phyloP scores from a whole-genome alignment of 2,113 vertebrate species.

The Rhegmatorhina hoffmannsi region DNA sequence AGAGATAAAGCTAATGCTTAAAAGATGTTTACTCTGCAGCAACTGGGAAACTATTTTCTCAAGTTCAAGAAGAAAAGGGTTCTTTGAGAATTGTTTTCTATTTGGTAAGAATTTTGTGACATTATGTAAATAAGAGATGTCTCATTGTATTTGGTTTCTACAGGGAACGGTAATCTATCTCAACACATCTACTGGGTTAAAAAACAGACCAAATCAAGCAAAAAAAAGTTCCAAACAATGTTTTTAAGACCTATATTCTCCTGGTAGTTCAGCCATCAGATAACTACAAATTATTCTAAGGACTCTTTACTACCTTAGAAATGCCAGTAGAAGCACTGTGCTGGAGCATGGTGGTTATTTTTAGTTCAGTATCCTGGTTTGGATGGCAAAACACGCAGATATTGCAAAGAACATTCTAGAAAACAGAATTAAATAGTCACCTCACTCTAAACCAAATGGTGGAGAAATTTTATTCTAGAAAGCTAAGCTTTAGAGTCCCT shows the following conservation, averaged over 20 bases:
- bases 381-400: neutral
- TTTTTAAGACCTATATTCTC: neutral
- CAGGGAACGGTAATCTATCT: neutral
- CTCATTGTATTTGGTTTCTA: neutral
- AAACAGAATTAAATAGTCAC: neutral
- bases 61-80: neutral
- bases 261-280: neutral
- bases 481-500: neutral
- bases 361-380: neutral
- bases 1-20: no score
- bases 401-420: neutral
- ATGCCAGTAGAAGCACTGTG: neutral
- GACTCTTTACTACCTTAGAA: neutral
- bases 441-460: neutral
- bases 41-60: neutral
- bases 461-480: neutral
- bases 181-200: neutral
- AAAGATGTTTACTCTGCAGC: no score
- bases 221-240: neutral
- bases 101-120: neutral
- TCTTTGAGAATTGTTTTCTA: neutral
- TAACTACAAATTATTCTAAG: neutral
- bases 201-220: neutral
- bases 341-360: neutral
- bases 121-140: neutral